Percentiles rank a stretch among this genome's conserved stretches.
phyloP scores from a whole-genome alignment of 1,140 invertebrate genomes.

The Aphis gossypii region DNA sequence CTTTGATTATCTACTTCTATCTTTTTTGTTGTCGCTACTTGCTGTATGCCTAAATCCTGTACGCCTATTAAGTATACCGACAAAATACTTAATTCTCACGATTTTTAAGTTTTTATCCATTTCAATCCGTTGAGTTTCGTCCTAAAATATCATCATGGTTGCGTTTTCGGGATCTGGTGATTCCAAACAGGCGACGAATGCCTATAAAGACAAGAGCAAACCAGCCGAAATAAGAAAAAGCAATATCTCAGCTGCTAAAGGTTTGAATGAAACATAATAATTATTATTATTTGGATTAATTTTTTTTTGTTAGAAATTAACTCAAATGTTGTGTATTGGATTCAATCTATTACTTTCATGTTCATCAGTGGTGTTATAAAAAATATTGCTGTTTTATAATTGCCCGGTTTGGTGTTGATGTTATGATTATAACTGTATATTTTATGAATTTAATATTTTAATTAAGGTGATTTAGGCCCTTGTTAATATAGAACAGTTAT shows the following conservation, averaged over 20 bases:
- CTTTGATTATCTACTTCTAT: background rate
- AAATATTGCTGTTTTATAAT: background rate
- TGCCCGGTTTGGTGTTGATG: background rate
- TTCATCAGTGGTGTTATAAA: background rate
- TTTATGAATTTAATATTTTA: background rate
- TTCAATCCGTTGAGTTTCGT: background rate
- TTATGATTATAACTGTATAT: background rate
- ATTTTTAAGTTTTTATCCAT: slow-evolving; percentile 34
- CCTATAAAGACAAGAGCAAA: slow-evolving; percentile 59
- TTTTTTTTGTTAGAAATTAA: background rate
- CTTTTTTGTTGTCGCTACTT: background rate
- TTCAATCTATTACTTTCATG: background rate
- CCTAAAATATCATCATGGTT: background rate
- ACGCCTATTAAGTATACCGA: background rate
- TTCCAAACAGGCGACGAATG: slow-evolving; percentile 51
- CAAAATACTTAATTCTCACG: background rate
- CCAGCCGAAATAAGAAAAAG: slow-evolving; percentile 66
- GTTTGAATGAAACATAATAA: slow-evolving; percentile 67
- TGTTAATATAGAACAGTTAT: background rate
- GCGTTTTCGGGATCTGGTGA: slow-evolving; percentile 52
- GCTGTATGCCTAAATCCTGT: background rate
- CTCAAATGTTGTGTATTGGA: background rate
- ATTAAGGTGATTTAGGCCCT: background rate
- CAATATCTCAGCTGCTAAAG: slow-evolving; percentile 98
- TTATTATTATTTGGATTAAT: background rate